These are phyloP conservation scores for Sciurus carolinensis DNA, from an alignment of 2,797 vertebrate genomes.

Conservation along the genomic window DNA sequence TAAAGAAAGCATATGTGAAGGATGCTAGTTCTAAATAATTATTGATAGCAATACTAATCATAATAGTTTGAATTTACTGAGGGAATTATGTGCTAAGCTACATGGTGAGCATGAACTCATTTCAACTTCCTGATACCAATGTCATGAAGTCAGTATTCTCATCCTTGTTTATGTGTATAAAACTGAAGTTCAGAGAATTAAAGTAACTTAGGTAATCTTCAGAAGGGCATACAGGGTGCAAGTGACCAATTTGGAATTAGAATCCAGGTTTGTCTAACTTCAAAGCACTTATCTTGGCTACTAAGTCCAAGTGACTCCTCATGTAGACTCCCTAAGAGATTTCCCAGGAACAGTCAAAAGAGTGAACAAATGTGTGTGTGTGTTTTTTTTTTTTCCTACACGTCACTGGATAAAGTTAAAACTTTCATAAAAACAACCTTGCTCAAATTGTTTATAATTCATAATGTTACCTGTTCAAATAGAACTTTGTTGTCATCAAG, in stretches of 20 bases:
- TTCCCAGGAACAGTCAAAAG: background rate
- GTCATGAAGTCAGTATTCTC: background rate
- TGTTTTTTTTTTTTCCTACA: background rate
- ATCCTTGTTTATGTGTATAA: background rate
- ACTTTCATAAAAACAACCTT: background rate
- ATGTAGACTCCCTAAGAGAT: background rate
- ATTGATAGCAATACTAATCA: background rate
- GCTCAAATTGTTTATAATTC: constrained; percentile 13
- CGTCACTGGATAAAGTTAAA: background rate
- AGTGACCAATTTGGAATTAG: background rate
- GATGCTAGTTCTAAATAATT: background rate
- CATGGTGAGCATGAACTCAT: background rate
- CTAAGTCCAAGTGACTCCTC: background rate
- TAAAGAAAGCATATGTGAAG: background rate
- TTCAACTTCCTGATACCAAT: background rate
- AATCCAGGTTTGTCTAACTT: background rate
- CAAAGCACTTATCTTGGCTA: background rate
- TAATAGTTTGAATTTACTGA: background rate
- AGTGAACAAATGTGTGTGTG: background rate
- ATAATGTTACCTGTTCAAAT: background rate
- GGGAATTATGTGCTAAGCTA: background rate
- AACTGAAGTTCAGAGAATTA: background rate
- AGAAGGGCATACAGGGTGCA: background rate
- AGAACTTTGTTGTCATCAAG: background rate
- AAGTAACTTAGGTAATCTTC: background rate